Conservation (phyloP, 2,113 vertebrate species). For the Microcebus tavaratra region DNA sequence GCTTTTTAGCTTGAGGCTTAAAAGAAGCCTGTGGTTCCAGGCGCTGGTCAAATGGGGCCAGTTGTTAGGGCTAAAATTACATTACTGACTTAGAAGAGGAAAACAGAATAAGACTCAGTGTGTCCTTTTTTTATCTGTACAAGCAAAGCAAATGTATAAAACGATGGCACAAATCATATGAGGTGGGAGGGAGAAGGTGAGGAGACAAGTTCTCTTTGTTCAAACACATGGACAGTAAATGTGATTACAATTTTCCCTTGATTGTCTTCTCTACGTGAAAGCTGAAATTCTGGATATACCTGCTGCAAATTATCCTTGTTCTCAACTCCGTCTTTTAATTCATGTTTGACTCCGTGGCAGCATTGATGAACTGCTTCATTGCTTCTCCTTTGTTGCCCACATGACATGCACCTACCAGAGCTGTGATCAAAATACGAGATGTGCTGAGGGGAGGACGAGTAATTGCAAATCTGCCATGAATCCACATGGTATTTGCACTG, state of each 20-base stretch:
- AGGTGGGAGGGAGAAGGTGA: neutral
- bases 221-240: neutral
- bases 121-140: neutral
- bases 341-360: neutral
- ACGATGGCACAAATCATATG: neutral
- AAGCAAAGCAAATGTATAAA: conserved; percentile 18
- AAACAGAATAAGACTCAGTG: neutral
- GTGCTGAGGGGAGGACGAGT: neutral
- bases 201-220: neutral
- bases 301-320: neutral
- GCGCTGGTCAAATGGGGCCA: neutral
- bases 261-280: neutral
- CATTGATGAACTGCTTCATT: neutral
- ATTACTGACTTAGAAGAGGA: neutral
- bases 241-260: neutral
- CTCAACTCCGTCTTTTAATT: neutral
- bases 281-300: neutral
- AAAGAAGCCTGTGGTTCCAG: neutral
- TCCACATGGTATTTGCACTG: neutral
- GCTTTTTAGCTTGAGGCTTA: conserved; percentile 14
- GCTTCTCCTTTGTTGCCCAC: neutral
- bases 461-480: neutral
- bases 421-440: neutral
- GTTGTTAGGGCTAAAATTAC: neutral
- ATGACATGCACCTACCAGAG: conserved; percentile 20